These are phyloP conservation scores for Tapera naevia DNA, from an alignment of 2,797 vertebrate species.

Conservation along the genomic window DNA sequence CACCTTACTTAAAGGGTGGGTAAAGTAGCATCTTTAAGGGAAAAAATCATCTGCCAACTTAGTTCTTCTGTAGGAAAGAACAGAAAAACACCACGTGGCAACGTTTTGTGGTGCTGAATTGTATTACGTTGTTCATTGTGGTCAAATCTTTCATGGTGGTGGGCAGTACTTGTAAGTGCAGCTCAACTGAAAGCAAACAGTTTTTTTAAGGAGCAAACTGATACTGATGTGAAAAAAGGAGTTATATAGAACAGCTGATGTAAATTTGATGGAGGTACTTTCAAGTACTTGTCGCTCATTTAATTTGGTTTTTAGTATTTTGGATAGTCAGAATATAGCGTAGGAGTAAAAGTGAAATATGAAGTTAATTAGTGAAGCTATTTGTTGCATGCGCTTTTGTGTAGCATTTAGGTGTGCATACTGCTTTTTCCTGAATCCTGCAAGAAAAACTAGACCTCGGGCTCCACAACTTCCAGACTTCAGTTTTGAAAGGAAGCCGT, in stretches of 20 bases:
- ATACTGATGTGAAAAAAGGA: neutral
- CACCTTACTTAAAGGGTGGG: neutral
- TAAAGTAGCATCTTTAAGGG: neutral
- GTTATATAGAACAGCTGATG: neutral
- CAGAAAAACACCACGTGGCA: neutral
- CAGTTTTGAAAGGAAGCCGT: slow-evolving; percentile 77
- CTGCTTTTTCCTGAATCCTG: slow-evolving; percentile 98
- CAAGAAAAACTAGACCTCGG: slow-evolving; percentile 93
- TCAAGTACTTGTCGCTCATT: neutral
- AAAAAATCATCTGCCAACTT: neutral
- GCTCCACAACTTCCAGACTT: slow-evolving; percentile 90
- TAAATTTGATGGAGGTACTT: neutral
- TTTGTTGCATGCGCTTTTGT: slow-evolving; percentile 53
- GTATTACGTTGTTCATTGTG: neutral
- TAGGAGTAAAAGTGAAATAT: neutral
- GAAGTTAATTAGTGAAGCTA: neutral
- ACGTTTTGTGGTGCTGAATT: neutral
- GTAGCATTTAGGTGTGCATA: slow-evolving; percentile 97
- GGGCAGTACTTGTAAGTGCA: neutral
- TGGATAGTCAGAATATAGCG: neutral
- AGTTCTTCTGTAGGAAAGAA: neutral
- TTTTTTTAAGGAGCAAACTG: neutral
- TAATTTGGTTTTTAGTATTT: neutral
- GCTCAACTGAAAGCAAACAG: neutral
- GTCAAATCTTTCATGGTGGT: neutral